These are phyloP conservation scores for Tetramorium parvispinum DNA, from an alignment of 1,140 invertebrate genomes.

Conservation along the genomic window DNA sequence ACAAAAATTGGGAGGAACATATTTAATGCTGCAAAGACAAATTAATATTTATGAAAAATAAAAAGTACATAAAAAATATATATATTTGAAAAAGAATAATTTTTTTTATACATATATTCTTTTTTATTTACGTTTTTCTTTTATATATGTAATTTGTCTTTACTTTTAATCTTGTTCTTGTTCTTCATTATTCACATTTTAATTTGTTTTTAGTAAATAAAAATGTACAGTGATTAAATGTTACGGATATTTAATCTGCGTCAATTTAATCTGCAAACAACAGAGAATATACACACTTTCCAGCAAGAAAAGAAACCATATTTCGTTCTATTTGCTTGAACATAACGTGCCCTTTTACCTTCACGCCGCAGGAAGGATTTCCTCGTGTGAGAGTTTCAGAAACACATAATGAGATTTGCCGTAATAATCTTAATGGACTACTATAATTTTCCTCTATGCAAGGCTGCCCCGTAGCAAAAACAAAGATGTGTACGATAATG, in stretches of 20 bases:
- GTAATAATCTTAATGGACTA: conserved; percentile 32
- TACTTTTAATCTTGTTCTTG: not conserved
- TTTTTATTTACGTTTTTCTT: not conserved
- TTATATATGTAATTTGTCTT: not conserved
- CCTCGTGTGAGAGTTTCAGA: not conserved
- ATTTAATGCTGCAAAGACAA: not conserved
- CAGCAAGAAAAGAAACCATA: not conserved
- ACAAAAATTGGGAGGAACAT: not conserved
- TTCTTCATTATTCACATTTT: not conserved
- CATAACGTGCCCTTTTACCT: not conserved
- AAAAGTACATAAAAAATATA: not conserved
- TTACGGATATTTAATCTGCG: not conserved
- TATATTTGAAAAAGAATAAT: no score
- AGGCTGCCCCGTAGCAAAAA: not conserved
- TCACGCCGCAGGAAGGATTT: not conserved
- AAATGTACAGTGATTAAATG: not conserved
- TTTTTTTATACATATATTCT: no score
- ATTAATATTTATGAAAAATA: not conserved
- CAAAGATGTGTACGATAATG: not conserved
- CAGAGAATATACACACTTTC: not conserved
- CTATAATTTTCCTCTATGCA: not conserved
- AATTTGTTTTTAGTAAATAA: not conserved
- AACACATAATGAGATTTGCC: conserved; percentile 30
- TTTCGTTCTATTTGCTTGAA: conserved; percentile 14
- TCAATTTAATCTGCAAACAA: not conserved